Evolutionary conservation across 2,797 vertebrate genomes (phyloP).

Genomic region (Crotalus adamanteus): DNA sequence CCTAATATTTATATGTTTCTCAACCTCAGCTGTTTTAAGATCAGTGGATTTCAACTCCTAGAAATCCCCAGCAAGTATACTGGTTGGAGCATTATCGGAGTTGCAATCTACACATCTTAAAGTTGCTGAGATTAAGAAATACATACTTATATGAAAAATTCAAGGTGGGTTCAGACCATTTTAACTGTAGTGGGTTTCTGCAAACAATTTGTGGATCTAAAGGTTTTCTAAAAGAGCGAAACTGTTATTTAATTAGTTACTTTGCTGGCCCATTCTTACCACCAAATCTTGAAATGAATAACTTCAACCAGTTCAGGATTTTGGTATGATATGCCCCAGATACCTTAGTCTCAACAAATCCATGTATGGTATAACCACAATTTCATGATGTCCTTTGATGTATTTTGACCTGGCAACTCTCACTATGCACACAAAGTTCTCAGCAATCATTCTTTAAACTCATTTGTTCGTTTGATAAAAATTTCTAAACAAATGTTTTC

Average conservation of each 20-base stretch:
- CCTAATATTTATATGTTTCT: background rate
- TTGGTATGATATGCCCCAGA: background rate
- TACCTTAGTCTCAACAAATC: constrained; percentile 2
- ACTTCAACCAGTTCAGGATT: background rate
- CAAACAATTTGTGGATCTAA: background rate
- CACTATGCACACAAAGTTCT: background rate
- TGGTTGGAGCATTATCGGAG: background rate
- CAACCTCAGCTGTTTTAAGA: background rate
- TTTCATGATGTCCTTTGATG: constrained; percentile 17
- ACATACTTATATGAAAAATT: background rate
- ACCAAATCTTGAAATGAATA: background rate
- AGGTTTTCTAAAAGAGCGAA: background rate
- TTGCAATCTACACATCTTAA: background rate
- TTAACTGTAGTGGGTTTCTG: background rate
- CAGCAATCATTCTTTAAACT: background rate
- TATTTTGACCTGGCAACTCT: background rate
- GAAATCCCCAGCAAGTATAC: background rate
- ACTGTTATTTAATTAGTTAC: background rate
- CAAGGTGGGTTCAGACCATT: background rate
- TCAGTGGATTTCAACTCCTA: background rate
- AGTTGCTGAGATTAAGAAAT: background rate
- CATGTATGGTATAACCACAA: constrained; percentile 32
- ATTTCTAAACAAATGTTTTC: background rate
- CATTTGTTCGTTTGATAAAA: background rate
- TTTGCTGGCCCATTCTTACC: background rate